These are phyloP conservation scores for Tineola bisselliella DNA, from an alignment of 2,888 invertebrate genomes.

Conservation along the genomic window DNA sequence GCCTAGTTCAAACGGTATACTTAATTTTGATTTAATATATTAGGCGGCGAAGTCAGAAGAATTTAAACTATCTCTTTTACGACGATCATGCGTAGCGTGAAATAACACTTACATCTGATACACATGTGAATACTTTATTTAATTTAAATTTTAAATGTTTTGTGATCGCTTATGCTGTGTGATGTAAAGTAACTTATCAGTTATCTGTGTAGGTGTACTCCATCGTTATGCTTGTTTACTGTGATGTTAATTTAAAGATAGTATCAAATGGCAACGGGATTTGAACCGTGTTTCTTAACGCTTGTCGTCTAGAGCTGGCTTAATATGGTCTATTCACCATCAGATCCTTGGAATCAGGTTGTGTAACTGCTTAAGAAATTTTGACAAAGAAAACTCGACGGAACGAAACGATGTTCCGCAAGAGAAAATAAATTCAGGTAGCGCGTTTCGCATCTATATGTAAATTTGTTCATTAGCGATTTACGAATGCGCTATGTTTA, in stretches of 20 bases:
- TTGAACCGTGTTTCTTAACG: not conserved
- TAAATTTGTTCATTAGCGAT: constrained; percentile 25
- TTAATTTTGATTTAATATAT: not conserved
- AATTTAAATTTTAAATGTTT: not conserved
- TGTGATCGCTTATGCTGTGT: not conserved
- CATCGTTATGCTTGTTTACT: constrained; percentile 26
- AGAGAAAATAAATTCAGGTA: constrained; percentile 16
- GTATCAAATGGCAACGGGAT: constrained; percentile 6
- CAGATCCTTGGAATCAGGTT: constrained; percentile 9
- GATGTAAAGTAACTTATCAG: not conserved
- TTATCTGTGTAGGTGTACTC: constrained; percentile 20
- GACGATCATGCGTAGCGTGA: not conserved
- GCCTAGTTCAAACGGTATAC: not conserved
- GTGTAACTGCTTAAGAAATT: constrained; percentile 9
- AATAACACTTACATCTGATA: not conserved
- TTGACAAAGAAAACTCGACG: constrained; percentile 15
- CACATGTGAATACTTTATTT: not conserved
- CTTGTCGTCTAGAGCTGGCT: not conserved
- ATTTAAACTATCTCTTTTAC: too few species aligned
- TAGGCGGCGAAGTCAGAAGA: too few species aligned
- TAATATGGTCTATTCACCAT: not conserved
- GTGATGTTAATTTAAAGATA: constrained; percentile 18
- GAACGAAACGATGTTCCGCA: constrained; percentile 17
- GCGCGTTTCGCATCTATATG: constrained; percentile 23
- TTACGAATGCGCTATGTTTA: constrained; percentile 14